These are phyloP conservation scores for Agrotis clavis DNA, from an alignment of 2,888 invertebrate species.

Conservation along the genomic window DNA sequence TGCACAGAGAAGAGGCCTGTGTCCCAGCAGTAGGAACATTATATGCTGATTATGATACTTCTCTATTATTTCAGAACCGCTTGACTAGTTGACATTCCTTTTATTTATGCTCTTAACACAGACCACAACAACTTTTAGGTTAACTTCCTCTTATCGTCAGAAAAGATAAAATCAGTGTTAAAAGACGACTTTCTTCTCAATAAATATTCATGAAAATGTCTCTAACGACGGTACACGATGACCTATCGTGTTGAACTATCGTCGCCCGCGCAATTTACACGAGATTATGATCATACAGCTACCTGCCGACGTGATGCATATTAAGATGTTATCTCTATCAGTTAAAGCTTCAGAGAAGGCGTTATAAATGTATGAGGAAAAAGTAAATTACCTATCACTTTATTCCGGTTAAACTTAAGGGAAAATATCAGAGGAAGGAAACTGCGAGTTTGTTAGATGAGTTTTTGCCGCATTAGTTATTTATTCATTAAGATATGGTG, in stretches of 20 bases:
- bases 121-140: too few relatives aligned
- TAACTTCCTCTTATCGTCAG: background rate
- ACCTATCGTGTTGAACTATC: slow-evolving; percentile 59
- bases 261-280: slow-evolving; percentile 57
- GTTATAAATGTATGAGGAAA: slow-evolving; percentile 49
- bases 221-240: slow-evolving; percentile 21
- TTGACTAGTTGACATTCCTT: too few relatives aligned
- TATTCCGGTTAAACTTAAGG: slow-evolving; percentile 51
- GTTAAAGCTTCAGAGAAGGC: slow-evolving; percentile 54
- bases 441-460: slow-evolving; percentile 1
- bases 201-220: slow-evolving; percentile 41
- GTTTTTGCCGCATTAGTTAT: slow-evolving; percentile 12
- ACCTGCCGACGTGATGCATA: slow-evolving; percentile 49
- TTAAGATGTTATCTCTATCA: slow-evolving; percentile 60
- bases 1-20: too few relatives aligned
- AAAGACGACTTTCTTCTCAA: slow-evolving; percentile 26
- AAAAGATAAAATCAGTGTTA: background rate
- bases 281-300: slow-evolving; percentile 49
- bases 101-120: background rate
- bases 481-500: slow-evolving; percentile 20
- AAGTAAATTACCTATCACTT: slow-evolving; percentile 47
- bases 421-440: slow-evolving; percentile 51
- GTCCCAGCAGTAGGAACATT: too few relatives aligned
- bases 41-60: too few relatives aligned
- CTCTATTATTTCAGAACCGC: too few relatives aligned